phyloP scores from a whole-genome alignment of 2,797 vertebrate genomes.

The Graptemys geographica region DNA sequence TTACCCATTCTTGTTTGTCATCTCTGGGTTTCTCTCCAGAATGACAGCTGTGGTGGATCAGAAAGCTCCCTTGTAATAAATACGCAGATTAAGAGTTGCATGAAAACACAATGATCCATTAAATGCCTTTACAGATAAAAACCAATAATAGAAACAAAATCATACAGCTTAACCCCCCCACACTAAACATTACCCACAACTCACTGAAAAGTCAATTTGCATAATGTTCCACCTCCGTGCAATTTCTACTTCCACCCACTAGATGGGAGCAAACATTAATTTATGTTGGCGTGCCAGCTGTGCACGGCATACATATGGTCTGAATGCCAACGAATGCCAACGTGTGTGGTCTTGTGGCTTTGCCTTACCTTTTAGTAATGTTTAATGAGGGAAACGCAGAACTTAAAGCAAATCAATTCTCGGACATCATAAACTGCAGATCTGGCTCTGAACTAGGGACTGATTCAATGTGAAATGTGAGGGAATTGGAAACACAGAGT shows the following conservation, averaged over 20 bases:
- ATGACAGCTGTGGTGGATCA: neutral
- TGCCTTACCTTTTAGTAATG: conserved; percentile 31
- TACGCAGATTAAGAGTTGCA: accelerated
- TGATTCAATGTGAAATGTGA: neutral
- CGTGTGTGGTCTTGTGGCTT: conserved; percentile 75
- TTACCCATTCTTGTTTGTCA: neutral
- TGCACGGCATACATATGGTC: neutral
- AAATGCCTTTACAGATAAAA: accelerated
- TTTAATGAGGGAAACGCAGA: conserved; percentile 53
- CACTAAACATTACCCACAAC: neutral
- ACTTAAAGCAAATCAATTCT: conserved; percentile 54
- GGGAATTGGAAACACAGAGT: neutral
- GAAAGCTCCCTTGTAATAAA: neutral
- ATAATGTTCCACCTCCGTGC: neutral
- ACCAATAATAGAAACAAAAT: accelerated
- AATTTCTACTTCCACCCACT: conserved; percentile 64
- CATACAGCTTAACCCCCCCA: accelerated
- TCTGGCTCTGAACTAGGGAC: conserved; percentile 40
- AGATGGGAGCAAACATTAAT: conserved; percentile 78
- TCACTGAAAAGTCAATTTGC: neutral
- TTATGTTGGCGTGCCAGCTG: neutral
- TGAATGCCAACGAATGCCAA: neutral
- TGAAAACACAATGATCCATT: accelerated
- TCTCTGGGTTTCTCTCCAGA: neutral
- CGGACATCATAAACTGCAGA: conserved; percentile 43